Evolutionary conservation across 2,888 invertebrate species (phyloP).

Genomic region (Monopis laevigella): DNA sequence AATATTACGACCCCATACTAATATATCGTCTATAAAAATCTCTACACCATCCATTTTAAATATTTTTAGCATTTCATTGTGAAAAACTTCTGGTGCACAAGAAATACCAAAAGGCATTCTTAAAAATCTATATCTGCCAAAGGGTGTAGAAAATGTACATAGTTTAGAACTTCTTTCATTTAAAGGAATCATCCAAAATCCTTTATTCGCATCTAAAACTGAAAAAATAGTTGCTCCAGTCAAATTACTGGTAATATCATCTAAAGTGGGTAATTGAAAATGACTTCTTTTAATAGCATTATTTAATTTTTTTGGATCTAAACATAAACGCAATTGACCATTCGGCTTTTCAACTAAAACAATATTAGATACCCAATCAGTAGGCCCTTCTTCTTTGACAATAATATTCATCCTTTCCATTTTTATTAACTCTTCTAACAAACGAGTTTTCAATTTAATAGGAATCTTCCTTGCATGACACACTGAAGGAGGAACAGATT

Average conservation of each 20-base stretch:
- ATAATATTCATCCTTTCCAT: slow-evolving; percentile 12
- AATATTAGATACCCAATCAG: slow-evolving; percentile 16
- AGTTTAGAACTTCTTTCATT: slow-evolving; percentile 10
- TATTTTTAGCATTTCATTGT: slow-evolving; percentile 17
- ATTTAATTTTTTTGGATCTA: slow-evolving; percentile 16
- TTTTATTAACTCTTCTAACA: background rate
- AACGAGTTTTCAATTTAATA: background rate
- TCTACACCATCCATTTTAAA: slow-evolving; percentile 15
- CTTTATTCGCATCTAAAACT: slow-evolving; percentile 16
- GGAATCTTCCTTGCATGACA: too few relatives aligned
- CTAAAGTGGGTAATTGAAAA: slow-evolving; percentile 17
- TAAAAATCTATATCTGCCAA: slow-evolving; percentile 7
- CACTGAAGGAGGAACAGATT: too few relatives aligned
- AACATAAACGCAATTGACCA: slow-evolving; percentile 14
- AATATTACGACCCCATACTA: slow-evolving; percentile 12
- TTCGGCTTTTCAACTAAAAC: slow-evolving; percentile 15
- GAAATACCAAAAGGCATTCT: slow-evolving; percentile 9
- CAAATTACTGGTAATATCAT: slow-evolving; percentile 15
- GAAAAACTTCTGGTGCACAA: slow-evolving; percentile 15
- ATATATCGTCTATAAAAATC: slow-evolving; percentile 13
- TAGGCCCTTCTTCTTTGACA: slow-evolving; percentile 12
- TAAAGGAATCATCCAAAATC: slow-evolving; percentile 5
- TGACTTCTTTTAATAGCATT: slow-evolving; percentile 15
- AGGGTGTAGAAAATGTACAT: slow-evolving; percentile 11
- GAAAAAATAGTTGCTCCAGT: slow-evolving; percentile 16